These are phyloP conservation scores for Macquaria australasica DNA, from an alignment of 2,113 vertebrate species.

Conservation along the genomic window DNA sequence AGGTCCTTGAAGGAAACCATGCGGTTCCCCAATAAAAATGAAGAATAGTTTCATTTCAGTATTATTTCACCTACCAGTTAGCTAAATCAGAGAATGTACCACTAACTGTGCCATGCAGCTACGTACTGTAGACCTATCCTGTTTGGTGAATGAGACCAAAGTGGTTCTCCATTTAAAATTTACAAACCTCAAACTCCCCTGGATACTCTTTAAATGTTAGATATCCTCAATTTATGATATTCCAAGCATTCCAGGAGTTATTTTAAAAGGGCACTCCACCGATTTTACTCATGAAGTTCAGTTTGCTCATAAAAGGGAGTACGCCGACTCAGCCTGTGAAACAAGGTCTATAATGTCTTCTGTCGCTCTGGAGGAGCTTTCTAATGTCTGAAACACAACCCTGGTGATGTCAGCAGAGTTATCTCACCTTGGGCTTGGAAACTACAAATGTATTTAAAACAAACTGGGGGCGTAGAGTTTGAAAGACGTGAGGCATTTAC, in stretches of 20 bases:
- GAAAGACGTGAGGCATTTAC: background rate
- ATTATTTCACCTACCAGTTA: constrained; percentile 54
- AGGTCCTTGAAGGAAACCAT: constrained; percentile 36
- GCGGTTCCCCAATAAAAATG: constrained; percentile 65
- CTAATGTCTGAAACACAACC: background rate
- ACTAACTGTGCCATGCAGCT: constrained; percentile 26
- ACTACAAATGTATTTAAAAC: background rate
- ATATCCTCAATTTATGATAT: constrained; percentile 22
- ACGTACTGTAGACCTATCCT: background rate
- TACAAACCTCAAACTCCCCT: constrained; percentile 24
- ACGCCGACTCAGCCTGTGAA: background rate
- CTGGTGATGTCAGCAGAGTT: background rate
- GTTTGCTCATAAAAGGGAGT: background rate
- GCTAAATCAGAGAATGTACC: constrained; percentile 38
- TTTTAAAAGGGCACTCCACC: constrained; percentile 12
- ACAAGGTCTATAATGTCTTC: background rate
- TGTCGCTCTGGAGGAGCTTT: background rate
- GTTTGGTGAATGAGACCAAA: background rate
- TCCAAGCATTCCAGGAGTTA: constrained; percentile 4
- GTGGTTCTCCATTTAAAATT: constrained; percentile 21
- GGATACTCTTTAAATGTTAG: constrained; percentile 5
- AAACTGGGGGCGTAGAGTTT: background rate
- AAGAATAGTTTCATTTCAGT: constrained; percentile 63
- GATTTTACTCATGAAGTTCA: constrained; percentile 2
- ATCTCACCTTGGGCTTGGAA: background rate